A percentile compares a stretch with the other conserved stretches of the same genome.
These are phyloP conservation scores for Arremon aurantiirostris DNA, from an alignment of 2,797 vertebrate genomes.

Conservation along the genomic window DNA sequence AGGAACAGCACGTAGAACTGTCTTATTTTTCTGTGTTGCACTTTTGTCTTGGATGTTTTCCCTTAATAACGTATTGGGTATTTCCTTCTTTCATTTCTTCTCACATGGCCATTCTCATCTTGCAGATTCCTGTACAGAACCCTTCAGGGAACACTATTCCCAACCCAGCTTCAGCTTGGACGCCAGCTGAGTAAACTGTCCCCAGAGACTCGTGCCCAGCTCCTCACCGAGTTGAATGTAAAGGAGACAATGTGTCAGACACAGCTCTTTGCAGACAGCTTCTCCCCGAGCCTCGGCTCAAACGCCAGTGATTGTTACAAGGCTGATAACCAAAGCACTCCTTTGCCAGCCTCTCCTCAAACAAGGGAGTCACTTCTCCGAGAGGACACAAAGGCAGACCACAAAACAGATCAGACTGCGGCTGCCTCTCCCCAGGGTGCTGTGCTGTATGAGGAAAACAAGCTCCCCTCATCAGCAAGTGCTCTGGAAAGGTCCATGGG, in stretches of 20 bases:
- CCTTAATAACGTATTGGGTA: neutral
- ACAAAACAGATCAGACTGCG: neutral
- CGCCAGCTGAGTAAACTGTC: constrained; percentile 82
- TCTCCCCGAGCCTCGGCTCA: neutral
- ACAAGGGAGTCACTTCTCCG: neutral
- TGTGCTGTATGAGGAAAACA: constrained; percentile 28
- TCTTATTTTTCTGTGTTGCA: neutral
- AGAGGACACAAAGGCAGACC: constrained; percentile 13
- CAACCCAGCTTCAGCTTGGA: constrained; percentile 86
- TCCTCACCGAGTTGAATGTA: constrained; percentile 73
- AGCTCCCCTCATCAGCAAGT: neutral
- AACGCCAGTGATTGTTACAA: neutral
- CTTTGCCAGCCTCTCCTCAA: neutral
- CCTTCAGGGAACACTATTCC: constrained; percentile 89
- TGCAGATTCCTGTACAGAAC: constrained; percentile 90
- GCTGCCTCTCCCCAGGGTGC: neutral
- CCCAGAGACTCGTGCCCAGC: constrained; percentile 68
- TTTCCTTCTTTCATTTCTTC: neutral
- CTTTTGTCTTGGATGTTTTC: neutral
- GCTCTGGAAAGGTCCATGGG: constrained; percentile 56
- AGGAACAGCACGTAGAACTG: neutral
- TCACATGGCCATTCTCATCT: neutral
- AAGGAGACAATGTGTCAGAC: constrained; percentile 34
- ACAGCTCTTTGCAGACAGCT: neutral
- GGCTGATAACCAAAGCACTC: constrained; percentile 3